Percentiles rank a stretch among this genome's conserved stretches.
These are phyloP conservation scores for Watsonalla cultraria DNA, from an alignment of 2,888 invertebrate genomes.

Conservation along the genomic window DNA sequence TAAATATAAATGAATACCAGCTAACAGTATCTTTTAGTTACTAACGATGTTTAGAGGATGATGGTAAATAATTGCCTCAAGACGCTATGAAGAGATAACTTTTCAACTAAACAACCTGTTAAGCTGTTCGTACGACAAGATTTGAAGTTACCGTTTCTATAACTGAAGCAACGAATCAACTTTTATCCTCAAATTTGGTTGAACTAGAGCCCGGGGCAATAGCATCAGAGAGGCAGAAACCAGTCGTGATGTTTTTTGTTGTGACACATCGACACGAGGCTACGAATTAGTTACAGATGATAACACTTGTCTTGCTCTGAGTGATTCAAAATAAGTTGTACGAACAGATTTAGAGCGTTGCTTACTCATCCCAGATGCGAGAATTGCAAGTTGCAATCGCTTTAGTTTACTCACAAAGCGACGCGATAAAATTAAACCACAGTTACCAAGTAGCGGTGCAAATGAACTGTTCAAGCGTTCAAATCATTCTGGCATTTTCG, in stretches of 20 bases:
- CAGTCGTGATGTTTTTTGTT: background rate
- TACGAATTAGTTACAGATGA: slow-evolving; percentile 11
- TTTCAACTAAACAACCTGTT: too few species aligned
- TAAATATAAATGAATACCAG: too few species aligned
- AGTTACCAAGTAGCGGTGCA: slow-evolving; percentile 26
- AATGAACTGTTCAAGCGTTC: slow-evolving; percentile 13
- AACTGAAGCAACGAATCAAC: too few species aligned
- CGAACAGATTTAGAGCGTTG: slow-evolving; percentile 36
- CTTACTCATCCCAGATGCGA: slow-evolving; percentile 54
- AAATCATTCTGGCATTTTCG: background rate
- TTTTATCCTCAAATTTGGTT: background rate
- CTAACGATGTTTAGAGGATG: too few species aligned
- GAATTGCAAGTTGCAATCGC: slow-evolving; percentile 35
- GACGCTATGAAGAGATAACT: too few species aligned
- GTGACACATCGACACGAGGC: background rate
- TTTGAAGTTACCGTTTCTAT: too few species aligned
- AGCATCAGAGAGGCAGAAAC: background rate
- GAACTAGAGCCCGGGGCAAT: background rate
- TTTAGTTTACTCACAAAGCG: slow-evolving; percentile 43
- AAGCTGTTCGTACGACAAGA: too few species aligned
- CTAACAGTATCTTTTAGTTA: too few species aligned
- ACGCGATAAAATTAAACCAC: slow-evolving; percentile 46
- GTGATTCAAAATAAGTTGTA: slow-evolving; percentile 40
- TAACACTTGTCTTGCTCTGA: slow-evolving; percentile 25
- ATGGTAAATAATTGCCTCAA: too few species aligned